These are phyloP conservation scores for Crambe crambe DNA, from an alignment of 37 sponge, comb jelly and placozoan genomes.

Conservation along the genomic window DNA sequence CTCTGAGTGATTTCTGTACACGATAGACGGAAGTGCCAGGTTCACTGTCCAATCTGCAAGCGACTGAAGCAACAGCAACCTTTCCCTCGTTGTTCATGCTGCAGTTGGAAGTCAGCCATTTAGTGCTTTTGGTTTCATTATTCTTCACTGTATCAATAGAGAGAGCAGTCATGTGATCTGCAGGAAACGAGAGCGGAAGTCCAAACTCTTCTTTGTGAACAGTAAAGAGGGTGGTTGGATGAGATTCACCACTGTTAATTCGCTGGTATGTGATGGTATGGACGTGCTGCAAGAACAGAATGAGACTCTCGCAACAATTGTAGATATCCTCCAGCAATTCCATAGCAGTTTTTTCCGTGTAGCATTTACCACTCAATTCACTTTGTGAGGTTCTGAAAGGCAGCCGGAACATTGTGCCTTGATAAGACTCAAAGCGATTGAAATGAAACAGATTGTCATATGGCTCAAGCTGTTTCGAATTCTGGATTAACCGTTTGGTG, in stretches of 20 bases:
- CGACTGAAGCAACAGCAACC: slow-evolving; percentile 29
- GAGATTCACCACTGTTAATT: not conserved
- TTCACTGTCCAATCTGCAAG: slow-evolving; percentile 2
- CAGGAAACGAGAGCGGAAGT: too few species aligned
- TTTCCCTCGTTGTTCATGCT: too few species aligned
- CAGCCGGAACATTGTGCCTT: slow-evolving; percentile 76
- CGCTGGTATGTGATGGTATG: slow-evolving; percentile 25
- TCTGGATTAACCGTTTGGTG: not conserved
- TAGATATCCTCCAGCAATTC: slow-evolving; percentile 21
- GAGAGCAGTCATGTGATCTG: too few species aligned
- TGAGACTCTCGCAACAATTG: slow-evolving; percentile 14
- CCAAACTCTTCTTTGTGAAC: not conserved
- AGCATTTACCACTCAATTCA: slow-evolving; percentile 39
- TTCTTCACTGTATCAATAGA: too few species aligned
- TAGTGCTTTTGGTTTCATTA: too few species aligned
- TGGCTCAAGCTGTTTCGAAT: too few species aligned
- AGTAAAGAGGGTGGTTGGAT: not conserved
- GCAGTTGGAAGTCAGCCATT: too few species aligned
- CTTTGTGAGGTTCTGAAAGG: slow-evolving; percentile 60
- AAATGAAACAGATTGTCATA: slow-evolving; percentile 56
- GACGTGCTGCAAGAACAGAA: slow-evolving; percentile 64
- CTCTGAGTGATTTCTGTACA: not conserved
- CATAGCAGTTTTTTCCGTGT: slow-evolving; percentile 2
- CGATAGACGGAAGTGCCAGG: not conserved
- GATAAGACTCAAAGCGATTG: not conserved